Conservation (phyloP, 1,140 invertebrate species). For the Drosophila parvula region DNA sequence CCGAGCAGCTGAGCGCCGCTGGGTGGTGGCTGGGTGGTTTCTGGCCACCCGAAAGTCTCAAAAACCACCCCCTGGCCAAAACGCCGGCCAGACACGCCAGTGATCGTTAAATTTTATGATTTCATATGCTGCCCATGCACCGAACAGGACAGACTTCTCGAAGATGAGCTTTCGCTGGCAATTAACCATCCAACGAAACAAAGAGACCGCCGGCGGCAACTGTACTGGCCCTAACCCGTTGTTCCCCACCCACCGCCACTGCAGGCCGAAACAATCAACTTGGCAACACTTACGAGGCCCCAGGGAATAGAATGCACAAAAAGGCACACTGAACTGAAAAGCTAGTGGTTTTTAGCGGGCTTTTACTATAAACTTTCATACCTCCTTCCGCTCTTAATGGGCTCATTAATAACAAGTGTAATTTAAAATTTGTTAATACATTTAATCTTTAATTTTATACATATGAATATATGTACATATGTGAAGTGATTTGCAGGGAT, state of each 20-base stretch:
- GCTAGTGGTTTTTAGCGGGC: neutral
- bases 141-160: conserved; percentile 14
- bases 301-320: conserved; percentile 52
- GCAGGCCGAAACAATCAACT: conserved; percentile 66
- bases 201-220: conserved; percentile 43
- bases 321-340: conserved; percentile 17
- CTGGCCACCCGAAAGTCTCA: conserved; percentile 15
- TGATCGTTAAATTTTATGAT: conserved; percentile 82
- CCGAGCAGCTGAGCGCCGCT: conserved; percentile 62
- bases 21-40: conserved; percentile 46
- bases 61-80: conserved; percentile 17
- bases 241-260: neutral
- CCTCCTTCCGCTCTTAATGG: too few species aligned
- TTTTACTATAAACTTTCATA: neutral
- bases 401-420: neutral
- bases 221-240: conserved; percentile 39
- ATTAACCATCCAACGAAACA: conserved; percentile 43
- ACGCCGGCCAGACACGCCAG: conserved; percentile 30
- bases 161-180: conserved; percentile 44
- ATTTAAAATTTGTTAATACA: neutral
- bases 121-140: conserved; percentile 53
- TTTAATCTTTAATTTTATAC: neutral
- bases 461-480: too few species aligned
- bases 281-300: conserved; percentile 78
- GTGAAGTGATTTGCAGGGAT: too few species aligned